Conservation (phyloP, 2,797 vertebrate genomes). For the Varecia variegata region DNA sequence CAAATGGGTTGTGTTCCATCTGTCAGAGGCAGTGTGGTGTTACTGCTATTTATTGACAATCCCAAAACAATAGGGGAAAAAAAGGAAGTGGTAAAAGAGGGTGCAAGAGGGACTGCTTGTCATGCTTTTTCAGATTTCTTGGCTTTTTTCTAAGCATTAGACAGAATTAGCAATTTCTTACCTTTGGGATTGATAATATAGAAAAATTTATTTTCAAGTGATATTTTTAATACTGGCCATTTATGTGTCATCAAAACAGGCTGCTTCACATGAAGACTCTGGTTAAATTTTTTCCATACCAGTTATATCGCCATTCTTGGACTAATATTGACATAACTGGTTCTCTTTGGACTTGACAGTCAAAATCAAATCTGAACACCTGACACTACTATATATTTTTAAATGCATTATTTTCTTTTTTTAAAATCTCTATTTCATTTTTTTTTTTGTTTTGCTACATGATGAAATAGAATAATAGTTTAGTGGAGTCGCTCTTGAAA, state of each 20-base stretch:
- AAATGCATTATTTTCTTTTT: background rate
- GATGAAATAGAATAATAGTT: background rate
- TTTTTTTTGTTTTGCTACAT: background rate
- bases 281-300: background rate
- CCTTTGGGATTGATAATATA: background rate
- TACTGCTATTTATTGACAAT: background rate
- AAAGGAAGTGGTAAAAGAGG: background rate
- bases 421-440: background rate
- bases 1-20: background rate
- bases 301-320: background rate
- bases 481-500: background rate
- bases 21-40: background rate
- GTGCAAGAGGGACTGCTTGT: background rate
- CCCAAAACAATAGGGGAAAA: background rate
- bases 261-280: background rate
- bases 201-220: background rate
- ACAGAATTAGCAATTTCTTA: background rate
- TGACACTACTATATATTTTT: background rate
- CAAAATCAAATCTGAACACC: conserved; percentile 19
- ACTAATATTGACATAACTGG: background rate
- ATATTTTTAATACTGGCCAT: background rate
- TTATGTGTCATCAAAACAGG: background rate
- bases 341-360: background rate
- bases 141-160: background rate
- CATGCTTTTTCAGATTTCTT: background rate